phyloP scores from a whole-genome alignment of 1,140 invertebrate genomes.

The Anoplophora glabripennis region DNA sequence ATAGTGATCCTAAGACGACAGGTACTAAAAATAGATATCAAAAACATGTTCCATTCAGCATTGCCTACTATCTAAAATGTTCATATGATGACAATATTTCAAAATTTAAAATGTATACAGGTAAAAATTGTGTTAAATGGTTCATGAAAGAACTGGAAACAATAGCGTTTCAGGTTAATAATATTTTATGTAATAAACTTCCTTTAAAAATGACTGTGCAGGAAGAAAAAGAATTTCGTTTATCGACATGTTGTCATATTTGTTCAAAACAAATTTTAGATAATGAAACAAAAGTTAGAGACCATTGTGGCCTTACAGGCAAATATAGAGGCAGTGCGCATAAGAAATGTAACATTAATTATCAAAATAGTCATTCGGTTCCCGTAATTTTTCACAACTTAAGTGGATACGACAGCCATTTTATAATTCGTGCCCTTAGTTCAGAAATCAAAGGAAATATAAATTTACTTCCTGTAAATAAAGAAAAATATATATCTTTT shows the following conservation, averaged over 20 bases:
- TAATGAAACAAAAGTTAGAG: conserved; percentile 2
- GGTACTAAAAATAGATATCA: conserved; percentile 22
- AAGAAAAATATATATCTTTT: conserved; percentile 22
- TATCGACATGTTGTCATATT: conserved; percentile 32
- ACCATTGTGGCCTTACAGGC: conserved; percentile 36
- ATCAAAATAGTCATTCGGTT: conserved; percentile 30
- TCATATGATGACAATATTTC: conserved; percentile 34
- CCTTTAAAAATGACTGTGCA: conserved; percentile 16
- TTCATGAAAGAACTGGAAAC: conserved; percentile 25
- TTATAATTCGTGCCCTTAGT: conserved; percentile 18
- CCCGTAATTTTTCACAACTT: conserved; percentile 25
- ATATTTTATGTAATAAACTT: conserved; percentile 24
- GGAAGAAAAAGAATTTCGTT: neutral
- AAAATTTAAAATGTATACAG: conserved; percentile 34
- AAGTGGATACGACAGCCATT: conserved; percentile 22
- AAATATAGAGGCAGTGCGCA: conserved; percentile 40
- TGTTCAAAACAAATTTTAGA: conserved; percentile 25
- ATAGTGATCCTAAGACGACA: neutral
- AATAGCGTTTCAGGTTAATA: conserved; percentile 23
- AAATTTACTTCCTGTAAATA: conserved; percentile 20
- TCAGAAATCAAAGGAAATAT: conserved; percentile 16
- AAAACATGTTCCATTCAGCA: conserved; percentile 41
- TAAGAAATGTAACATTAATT: conserved; percentile 43
- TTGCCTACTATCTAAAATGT: conserved; percentile 11
- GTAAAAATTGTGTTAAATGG: conserved; percentile 17